A percentile compares a stretch with the other conserved stretches of the same genome.
These are phyloP conservation scores for Helicoverpa armigera DNA, from an alignment of 1,140 invertebrate genomes.

Conservation along the genomic window DNA sequence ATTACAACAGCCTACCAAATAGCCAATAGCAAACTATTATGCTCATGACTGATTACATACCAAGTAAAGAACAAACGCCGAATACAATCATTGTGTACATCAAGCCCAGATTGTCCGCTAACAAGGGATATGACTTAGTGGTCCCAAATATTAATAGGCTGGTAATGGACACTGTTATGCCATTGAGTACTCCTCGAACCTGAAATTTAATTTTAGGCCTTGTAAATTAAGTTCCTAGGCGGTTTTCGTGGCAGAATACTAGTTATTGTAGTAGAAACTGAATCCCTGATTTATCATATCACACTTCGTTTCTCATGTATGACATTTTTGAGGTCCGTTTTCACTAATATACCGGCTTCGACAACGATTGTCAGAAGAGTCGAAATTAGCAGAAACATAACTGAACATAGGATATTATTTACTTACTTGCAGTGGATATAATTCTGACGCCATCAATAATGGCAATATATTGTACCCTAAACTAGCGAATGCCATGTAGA, in stretches of 20 bases:
- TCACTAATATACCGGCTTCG: no score
- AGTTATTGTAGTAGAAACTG: no score
- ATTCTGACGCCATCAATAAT: conserved; percentile 69
- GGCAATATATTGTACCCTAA: conserved; percentile 70
- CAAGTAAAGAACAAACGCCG: conserved; percentile 63
- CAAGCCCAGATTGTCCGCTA: conserved; percentile 62
- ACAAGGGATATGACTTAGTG: conserved; percentile 60
- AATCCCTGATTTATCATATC: no score
- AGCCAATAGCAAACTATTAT: conserved; percentile 23
- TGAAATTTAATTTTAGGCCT: conserved; percentile 56
- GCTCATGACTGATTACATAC: conserved; percentile 51
- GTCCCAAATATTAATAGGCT: conserved; percentile 63
- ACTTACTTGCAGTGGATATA: conserved; percentile 75
- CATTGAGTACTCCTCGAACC: conserved; percentile 69
- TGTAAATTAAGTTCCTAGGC: background rate
- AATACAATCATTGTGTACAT: conserved; percentile 61
- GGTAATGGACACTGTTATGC: conserved; percentile 60
- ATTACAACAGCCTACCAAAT: background rate
- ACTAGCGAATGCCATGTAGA: conserved; percentile 62
- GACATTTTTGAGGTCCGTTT: no score
- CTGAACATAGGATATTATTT: no score
- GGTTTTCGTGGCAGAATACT: no score
- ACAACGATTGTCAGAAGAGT: no score
- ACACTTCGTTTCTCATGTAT: no score
- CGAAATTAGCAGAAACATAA: no score